Percentiles rank a stretch among this genome's conserved stretches.
phyloP scores from a whole-genome alignment of 2,888 invertebrate genomes.

The Halictus ligatus region DNA sequence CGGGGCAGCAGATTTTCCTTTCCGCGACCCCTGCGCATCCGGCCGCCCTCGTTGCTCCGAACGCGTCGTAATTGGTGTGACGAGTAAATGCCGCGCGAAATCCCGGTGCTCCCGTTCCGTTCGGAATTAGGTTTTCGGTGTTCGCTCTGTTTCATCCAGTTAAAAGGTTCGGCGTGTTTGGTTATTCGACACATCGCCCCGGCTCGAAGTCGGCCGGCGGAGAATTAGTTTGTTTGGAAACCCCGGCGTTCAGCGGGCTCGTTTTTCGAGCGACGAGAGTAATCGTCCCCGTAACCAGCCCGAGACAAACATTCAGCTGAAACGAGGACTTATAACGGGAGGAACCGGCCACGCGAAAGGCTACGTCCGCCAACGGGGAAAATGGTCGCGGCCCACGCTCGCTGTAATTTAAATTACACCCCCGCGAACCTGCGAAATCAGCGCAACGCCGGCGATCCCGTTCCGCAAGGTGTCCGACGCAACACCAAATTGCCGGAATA shows the following conservation, averaged over 20 bases:
- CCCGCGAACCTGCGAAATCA: constrained; percentile 37
- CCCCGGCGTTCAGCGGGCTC: constrained; percentile 40
- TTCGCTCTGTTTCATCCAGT: constrained; percentile 64
- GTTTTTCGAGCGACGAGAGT: constrained; percentile 33
- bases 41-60: neutral
- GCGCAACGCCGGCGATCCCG: constrained; percentile 13
- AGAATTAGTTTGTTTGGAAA: constrained; percentile 62
- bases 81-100: constrained; percentile 51
- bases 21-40: neutral
- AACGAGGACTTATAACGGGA: neutral
- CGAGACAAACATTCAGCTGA: neutral
- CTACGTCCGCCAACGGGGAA: neutral
- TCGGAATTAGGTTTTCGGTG: constrained; percentile 52
- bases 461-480: constrained; percentile 33
- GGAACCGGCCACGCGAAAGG: neutral
- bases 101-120: constrained; percentile 36
- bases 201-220: constrained; percentile 14
- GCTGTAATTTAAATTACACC: constrained; percentile 44
- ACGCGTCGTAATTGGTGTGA: constrained; percentile 60
- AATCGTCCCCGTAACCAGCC: constrained; percentile 36
- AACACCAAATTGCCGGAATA: constrained; percentile 46
- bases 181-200: constrained; percentile 56
- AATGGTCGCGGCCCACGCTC: neutral
- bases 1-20: constrained; percentile 32
- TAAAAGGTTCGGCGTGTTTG: constrained; percentile 70